Percentiles rank a stretch among this genome's conserved stretches.
phyloP scores from a whole-genome alignment of 1,140 invertebrate species.

The Drosophila pandora region DNA sequence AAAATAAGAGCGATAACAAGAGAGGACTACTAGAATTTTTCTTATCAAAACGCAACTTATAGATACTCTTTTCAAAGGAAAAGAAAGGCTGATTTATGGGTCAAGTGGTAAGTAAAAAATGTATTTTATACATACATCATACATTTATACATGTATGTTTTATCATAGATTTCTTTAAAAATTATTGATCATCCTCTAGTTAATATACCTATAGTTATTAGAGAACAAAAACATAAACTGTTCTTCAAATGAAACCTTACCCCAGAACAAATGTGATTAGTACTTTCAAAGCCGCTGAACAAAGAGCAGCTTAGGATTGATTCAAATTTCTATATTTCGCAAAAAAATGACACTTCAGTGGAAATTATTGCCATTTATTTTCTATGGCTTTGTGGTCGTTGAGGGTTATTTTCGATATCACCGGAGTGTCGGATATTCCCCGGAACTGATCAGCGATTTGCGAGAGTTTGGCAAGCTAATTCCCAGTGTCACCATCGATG shows the following conservation, averaged over 20 bases:
- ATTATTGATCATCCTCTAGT: background rate
- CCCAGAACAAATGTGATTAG: constrained; percentile 1
- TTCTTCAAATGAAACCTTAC: constrained; percentile 1
- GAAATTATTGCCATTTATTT: constrained; percentile 13
- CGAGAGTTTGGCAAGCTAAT: constrained; percentile 65
- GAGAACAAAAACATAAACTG: constrained; percentile 3
- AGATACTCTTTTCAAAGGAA: background rate
- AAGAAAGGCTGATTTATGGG: too few relatives aligned
- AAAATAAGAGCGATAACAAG: constrained; percentile 13
- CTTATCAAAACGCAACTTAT: background rate
- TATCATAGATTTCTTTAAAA: background rate
- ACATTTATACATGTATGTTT: too few relatives aligned
- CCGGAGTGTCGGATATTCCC: constrained; percentile 50
- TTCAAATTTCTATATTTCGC: background rate
- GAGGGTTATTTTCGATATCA: constrained; percentile 1
- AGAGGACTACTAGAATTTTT: background rate
- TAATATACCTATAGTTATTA: background rate
- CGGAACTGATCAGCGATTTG: constrained; percentile 65
- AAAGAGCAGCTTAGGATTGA: background rate
- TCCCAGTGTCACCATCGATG: constrained; percentile 56
- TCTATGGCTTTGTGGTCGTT: constrained; percentile 12
- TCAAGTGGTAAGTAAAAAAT: too few relatives aligned
- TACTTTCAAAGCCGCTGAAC: constrained; percentile 8
- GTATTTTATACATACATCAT: too few relatives aligned
- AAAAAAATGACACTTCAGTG: background rate